Evolutionary conservation across 2,888 invertebrate species (phyloP), one percentile per base, ranked within the genome.

Genomic region (Iphiclides podalirius): DNA sequence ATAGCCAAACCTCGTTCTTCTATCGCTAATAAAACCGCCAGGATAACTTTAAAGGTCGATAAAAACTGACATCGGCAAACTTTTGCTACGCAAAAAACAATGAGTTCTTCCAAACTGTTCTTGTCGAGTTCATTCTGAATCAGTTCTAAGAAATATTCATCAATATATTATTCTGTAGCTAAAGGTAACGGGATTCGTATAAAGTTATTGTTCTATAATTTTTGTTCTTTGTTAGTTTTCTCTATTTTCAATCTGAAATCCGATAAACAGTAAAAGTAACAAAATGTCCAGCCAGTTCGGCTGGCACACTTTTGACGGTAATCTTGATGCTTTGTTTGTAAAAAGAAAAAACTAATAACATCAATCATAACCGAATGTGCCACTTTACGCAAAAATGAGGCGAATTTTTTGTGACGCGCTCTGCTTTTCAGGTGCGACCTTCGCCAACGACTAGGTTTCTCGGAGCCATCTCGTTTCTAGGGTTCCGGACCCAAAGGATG

Each of bases 331-430:
- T 41, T 35, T 28, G 16, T 47, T 28, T 16, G 16, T 33, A 31
- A 34, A 17, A 13, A 40, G n/a, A 28, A 31, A 31, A 28, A 40
- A 36, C 23, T 20, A 31, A 17, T 46, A 39, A 34, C 33, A 39
- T 20, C 20, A 42, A 20, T 43, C 14, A 48, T 33, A 42, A 48
- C 37, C 33, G 37, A 42, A 12, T 23, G 42, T 23, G 42, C 48
- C 13, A 43, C 31, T 48, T 48, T 14, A 31, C 40, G 48, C 36
- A 26, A 48, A 48, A 48, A 42, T 48, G 48, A 48, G 48, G 42
- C 33, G 38, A 16, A n/a, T 39, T 46, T n/a, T 43, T 46, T 39
- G 23, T 33, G 13, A 14, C 7, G 12, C 31, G 39, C n/a, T 17
- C 37, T 7, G 35, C 11, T 23, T 8, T 41, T 47, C 47, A 33